phyloP scores from a whole-genome alignment of 1,140 invertebrate genomes.

The Gerris buenoi region DNA sequence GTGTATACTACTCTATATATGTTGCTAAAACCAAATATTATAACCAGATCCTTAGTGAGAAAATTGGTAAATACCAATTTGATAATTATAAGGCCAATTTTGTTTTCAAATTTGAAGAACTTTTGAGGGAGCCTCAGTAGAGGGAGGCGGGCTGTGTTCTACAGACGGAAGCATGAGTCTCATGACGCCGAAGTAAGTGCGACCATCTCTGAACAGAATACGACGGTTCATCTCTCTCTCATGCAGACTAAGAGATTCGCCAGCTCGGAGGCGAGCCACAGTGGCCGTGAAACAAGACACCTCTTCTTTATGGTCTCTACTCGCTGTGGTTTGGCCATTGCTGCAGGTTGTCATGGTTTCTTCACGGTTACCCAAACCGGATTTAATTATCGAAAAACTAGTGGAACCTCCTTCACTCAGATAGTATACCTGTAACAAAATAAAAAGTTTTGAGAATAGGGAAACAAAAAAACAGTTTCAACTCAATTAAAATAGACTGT shows the following conservation, averaged over 20 bases:
- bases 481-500: too few species aligned
- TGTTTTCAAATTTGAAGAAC: background rate
- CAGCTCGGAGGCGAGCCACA: background rate
- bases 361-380: background rate
- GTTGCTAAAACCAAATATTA: too few species aligned
- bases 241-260: conserved; percentile 1
- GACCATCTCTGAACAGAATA: conserved; percentile 9
- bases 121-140: background rate
- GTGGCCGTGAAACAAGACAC: conserved; percentile 8
- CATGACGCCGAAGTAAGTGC: conserved; percentile 9
- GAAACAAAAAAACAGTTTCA: too few species aligned
- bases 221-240: conserved; percentile 9
- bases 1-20: too few species aligned
- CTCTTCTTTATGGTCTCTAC: background rate
- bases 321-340: too few species aligned
- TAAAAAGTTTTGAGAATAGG: background rate
- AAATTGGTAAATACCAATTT: too few species aligned
- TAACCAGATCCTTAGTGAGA: too few species aligned
- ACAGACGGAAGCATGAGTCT: too few species aligned
- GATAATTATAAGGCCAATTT: too few species aligned
- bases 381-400: conserved; percentile 7
- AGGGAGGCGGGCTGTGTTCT: background rate
- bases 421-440: conserved; percentile 9
- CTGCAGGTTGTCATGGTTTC: background rate
- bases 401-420: background rate